A percentile compares a stretch with the other conserved stretches of the same genome.
phyloP scores from a whole-genome alignment of 1,140 invertebrate genomes.

The Platyura marginata region DNA sequence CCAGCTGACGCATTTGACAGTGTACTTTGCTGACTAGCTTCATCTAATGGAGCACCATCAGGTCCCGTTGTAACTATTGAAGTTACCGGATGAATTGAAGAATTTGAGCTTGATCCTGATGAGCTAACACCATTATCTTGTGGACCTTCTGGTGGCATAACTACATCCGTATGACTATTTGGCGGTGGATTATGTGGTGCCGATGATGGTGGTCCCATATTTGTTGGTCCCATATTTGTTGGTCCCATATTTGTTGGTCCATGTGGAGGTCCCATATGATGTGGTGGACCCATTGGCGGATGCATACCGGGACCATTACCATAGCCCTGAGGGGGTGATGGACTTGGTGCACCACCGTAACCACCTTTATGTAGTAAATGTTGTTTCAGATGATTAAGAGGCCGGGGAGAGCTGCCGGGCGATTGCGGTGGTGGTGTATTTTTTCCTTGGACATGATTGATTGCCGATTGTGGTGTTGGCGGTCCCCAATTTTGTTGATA shows the following conservation, averaged over 20 bases:
- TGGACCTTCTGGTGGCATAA: conserved; percentile 18
- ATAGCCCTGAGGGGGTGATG: conserved; percentile 36
- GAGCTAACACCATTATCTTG: conserved; percentile 23
- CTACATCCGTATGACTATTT: neutral
- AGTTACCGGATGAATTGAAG: conserved; percentile 47
- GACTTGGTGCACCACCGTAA: conserved; percentile 29
- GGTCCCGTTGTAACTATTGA: conserved; percentile 72
- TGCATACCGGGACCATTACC: conserved; percentile 26
- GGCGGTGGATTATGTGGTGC: conserved; percentile 19
- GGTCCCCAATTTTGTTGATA: conserved; percentile 27
- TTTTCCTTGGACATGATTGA: conserved; percentile 21
- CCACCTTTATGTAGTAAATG: conserved; percentile 46
- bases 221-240: conserved; percentile 21
- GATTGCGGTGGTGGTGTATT: conserved; percentile 10
- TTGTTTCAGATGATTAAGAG: conserved; percentile 43
- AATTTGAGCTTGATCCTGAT: conserved; percentile 23
- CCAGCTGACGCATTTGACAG: conserved; percentile 77
- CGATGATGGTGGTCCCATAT: conserved; percentile 30
- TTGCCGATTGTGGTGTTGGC: conserved; percentile 15
- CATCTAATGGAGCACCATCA: conserved; percentile 69
- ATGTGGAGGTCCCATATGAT: conserved; percentile 36
- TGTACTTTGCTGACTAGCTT: conserved; percentile 80
- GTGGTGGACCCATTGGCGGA: conserved; percentile 30
- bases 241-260: no score
- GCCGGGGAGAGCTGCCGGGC: conserved; percentile 22